Conservation (phyloP, 2,113 vertebrate species). For the Sardina pilchardus region DNA sequence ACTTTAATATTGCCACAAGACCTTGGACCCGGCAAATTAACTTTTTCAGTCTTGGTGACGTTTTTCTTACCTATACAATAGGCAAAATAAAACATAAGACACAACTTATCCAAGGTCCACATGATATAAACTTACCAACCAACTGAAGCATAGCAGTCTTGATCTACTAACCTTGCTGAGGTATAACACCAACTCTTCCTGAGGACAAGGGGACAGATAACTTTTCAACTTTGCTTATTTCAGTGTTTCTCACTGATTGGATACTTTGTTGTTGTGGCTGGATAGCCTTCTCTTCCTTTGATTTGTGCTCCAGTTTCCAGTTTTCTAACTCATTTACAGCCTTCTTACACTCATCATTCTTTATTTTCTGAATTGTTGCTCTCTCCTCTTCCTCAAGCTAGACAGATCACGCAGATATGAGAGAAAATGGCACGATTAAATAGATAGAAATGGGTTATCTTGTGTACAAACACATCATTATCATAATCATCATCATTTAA, state of each 20-base stretch:
- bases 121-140: neutral
- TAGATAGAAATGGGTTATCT: neutral
- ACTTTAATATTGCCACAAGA: constrained; percentile 76
- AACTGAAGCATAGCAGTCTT: neutral
- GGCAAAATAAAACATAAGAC: neutral
- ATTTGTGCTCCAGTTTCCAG: constrained; percentile 74
- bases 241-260: neutral
- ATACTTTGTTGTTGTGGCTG: neutral
- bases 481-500: neutral
- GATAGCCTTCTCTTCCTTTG: constrained; percentile 54
- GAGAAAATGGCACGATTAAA: neutral
- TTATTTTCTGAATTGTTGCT: constrained; percentile 80
- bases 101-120: neutral
- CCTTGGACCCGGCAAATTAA: constrained; percentile 76
- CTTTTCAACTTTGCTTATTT: constrained; percentile 41
- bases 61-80: constrained; percentile 45
- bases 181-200: constrained; percentile 21
- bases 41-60: constrained; percentile 58
- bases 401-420: neutral
- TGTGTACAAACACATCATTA: neutral
- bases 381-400: constrained; percentile 87
- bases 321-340: constrained; percentile 77
- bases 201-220: constrained; percentile 47
- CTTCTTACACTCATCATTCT: constrained; percentile 77
- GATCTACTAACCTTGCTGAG: neutral